phyloP scores from a whole-genome alignment of 2,797 vertebrate genomes.

The Diceros bicornis region DNA sequence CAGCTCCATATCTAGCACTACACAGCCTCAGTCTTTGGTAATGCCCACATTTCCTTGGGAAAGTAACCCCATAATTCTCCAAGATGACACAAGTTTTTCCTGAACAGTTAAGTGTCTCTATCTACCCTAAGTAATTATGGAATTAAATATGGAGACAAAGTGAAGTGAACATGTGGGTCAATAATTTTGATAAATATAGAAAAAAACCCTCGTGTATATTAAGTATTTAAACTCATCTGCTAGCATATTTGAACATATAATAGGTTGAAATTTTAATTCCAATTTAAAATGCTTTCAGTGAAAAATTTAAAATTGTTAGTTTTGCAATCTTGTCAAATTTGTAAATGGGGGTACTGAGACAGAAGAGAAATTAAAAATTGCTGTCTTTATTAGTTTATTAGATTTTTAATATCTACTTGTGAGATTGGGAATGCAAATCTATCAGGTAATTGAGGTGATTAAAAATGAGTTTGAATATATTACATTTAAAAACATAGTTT shows the following conservation, averaged over 20 bases:
- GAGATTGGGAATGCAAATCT: background rate
- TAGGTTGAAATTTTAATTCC: background rate
- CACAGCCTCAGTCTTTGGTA: too few relatives aligned
- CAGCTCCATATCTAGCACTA: too few relatives aligned
- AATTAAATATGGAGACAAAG: background rate
- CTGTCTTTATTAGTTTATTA: background rate
- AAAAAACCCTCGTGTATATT: background rate
- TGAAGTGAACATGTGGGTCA: background rate
- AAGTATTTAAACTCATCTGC: background rate
- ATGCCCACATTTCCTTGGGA: background rate
- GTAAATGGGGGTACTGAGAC: background rate
- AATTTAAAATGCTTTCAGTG: background rate
- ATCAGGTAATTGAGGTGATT: background rate
- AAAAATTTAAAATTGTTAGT: background rate
- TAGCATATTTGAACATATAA: background rate
- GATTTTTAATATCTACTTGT: background rate
- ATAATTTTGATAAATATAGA: background rate
- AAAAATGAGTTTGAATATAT: conserved; percentile 25
- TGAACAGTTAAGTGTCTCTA: background rate
- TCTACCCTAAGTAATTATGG: background rate
- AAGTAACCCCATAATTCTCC: background rate
- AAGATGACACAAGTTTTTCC: background rate
- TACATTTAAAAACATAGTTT: background rate
- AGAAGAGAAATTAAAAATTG: conserved; percentile 7
- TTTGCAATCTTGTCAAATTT: background rate